A percentile compares a stretch with the other conserved stretches of the same genome.
Evolutionary conservation across 30 jellyfish, hydroid and myxozoan genomes (phyloP).

Genomic region (Clytia hemisphaerica): DNA sequence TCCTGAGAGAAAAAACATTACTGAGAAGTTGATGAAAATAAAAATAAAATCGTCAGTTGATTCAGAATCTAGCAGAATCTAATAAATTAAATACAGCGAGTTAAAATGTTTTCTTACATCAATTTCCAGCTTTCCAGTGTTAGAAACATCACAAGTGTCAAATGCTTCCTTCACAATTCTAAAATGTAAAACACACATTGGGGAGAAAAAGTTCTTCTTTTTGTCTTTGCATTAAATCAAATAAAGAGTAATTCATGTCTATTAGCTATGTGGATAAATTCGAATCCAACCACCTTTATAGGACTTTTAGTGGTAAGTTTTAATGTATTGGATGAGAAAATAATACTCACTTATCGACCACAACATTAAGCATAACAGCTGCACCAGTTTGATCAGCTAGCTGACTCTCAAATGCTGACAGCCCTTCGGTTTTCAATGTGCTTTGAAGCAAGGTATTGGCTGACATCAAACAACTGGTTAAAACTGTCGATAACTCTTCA

Average conservation of each 20-base stretch:
- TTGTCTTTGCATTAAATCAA: no score
- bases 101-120: slow-evolving; percentile 28
- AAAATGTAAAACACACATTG: background rate
- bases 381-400: slow-evolving; percentile 16
- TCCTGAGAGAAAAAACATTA: slow-evolving; percentile 42
- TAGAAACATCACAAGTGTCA: slow-evolving; percentile 66
- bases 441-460: slow-evolving; percentile 49
- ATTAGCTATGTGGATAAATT: background rate
- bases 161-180: slow-evolving; percentile 83
- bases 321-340: background rate
- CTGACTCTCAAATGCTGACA: background rate
- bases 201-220: no score
- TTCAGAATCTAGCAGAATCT: background rate
- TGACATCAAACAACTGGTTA: slow-evolving; percentile 55
- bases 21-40: no score
- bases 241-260: background rate
- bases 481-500: slow-evolving; percentile 63
- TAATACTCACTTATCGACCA: slow-evolving; percentile 22
- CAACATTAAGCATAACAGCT: slow-evolving; percentile 20
- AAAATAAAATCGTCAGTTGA: no score
- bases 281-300: background rate
- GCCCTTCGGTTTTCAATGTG: slow-evolving; percentile 25
- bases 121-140: slow-evolving; percentile 70
- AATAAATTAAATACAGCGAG: background rate
- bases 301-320: background rate